Percentiles rank a stretch among this genome's conserved stretches.
Evolutionary conservation across 2,888 invertebrate species (phyloP).

Genomic region (Alloplasta piceator): DNA sequence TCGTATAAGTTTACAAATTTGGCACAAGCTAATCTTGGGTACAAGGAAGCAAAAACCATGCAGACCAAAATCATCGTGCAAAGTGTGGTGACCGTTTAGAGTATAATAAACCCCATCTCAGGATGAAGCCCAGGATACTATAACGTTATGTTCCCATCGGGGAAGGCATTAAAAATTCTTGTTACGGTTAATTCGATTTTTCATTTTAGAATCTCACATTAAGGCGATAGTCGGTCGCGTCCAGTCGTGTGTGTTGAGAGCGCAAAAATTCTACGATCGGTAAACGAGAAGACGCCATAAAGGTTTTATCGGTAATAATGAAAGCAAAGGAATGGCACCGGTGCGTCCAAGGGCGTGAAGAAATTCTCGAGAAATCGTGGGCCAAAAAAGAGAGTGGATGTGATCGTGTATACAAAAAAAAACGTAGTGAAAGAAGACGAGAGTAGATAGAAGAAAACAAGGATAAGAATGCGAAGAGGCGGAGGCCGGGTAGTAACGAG

Average conservation of each 20-base stretch:
- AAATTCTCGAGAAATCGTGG: constrained; percentile 40
- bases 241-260: not conserved
- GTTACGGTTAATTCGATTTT: too few relatives aligned
- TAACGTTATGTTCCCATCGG: too few relatives aligned
- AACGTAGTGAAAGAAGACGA: constrained; percentile 25
- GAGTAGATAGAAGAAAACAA: constrained; percentile 20
- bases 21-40: too few relatives aligned
- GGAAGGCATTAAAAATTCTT: too few relatives aligned
- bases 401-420: constrained; percentile 2
- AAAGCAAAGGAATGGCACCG: constrained; percentile 29
- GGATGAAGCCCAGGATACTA: too few relatives aligned
- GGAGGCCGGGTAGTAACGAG: constrained; percentile 44
- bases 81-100: too few relatives aligned
- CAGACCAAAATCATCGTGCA: too few relatives aligned
- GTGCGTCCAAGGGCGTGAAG: constrained; percentile 32
- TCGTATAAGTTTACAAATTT: too few relatives aligned
- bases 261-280: constrained; percentile 18
- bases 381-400: not conserved
- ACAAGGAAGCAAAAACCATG: too few relatives aligned
- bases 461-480: constrained; percentile 29
- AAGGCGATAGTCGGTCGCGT: too few relatives aligned
- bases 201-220: too few relatives aligned
- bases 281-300: constrained; percentile 22
- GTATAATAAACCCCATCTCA: too few relatives aligned
- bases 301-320: constrained; percentile 36